phyloP scores from a whole-genome alignment of 2,888 invertebrate genomes.

The Drosophila lacicola region DNA sequence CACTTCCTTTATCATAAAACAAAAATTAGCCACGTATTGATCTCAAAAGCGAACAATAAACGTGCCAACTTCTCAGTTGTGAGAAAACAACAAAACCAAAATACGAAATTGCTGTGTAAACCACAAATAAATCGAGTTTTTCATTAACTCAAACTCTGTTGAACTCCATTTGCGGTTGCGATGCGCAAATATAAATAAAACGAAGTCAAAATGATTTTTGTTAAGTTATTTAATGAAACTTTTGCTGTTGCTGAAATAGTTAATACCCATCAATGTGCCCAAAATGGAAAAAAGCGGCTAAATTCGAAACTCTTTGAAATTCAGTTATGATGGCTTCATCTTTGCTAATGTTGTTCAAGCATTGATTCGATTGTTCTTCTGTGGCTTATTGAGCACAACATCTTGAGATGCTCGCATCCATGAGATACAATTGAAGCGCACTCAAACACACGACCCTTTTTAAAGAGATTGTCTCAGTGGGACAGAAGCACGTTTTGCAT shows the following conservation, averaged over 20 bases:
- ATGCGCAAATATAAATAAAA: constrained; percentile 50
- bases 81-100: constrained; percentile 3
- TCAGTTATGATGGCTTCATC: constrained; percentile 57
- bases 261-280: constrained; percentile 5
- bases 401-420: constrained; percentile 40
- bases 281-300: constrained; percentile 25
- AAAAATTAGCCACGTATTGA: constrained; percentile 50
- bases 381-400: constrained; percentile 46
- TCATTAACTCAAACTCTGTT: constrained; percentile 62
- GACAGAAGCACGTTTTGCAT: constrained; percentile 62
- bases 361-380: constrained; percentile 32
- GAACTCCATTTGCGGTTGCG: constrained; percentile 53
- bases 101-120: constrained; percentile 19
- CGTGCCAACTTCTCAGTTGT: constrained; percentile 30
- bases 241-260: constrained; percentile 1
- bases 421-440: constrained; percentile 24
- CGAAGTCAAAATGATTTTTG: constrained; percentile 44
- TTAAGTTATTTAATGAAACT: constrained; percentile 20
- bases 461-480: constrained; percentile 67
- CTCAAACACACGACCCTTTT: constrained; percentile 61
- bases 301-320: constrained; percentile 34
- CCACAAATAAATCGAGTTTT: constrained; percentile 68
- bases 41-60: constrained; percentile 28
- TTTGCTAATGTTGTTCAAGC: constrained; percentile 18
- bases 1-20: constrained; percentile 39